Evolutionary conservation across 2,888 invertebrate genomes (phyloP), one percentile per base, ranked within the genome.

Genomic region (Galerucella pusilla): DNA sequence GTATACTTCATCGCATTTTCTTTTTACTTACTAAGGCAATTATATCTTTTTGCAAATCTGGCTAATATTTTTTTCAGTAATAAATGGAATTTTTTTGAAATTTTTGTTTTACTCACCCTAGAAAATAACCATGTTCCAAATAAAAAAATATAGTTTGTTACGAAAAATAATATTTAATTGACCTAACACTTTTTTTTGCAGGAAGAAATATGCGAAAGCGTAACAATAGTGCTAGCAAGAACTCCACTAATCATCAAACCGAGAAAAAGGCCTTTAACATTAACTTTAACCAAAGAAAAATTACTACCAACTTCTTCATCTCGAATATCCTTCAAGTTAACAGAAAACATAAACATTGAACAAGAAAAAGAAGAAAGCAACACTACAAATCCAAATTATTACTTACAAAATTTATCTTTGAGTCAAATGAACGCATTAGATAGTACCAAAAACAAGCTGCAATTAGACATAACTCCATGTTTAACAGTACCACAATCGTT

Each of bases 191-290:
- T 2, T 16, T 57, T 7, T 79, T 88, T 87, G 78, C 89, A 94
- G 91, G 92, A 93, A 72, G 93, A 93, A 86, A 93, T 97, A 66
- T 90, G 90, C 45, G 90, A 91, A 70, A 93, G 94, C 88, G 93
- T 97, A 12, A 89, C 92, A 77, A 90, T 90, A 66, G 93, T 95
- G 0, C 87, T 96, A 60, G 90, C 91, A 42, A 91, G 93, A 79
- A 94, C 94, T 0, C 97, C 97, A 0, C 88, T 96, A 2, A 90
- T 91, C 77, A 90, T 94, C 76, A 90, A 91, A 80, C 91, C 91
- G 2, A 90, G 91, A 75, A 92, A 92, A 88, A 90, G 91, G 12
- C 93, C 93, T 61, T 88, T 91, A 64, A 78, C 81, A 82, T 87
- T 93, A 66, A 78, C 82, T 82, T 87, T 93, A 4, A 90, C 90